A percentile compares a stretch with the other conserved stretches of the same genome.
Conservation (phyloP, 2,113 vertebrate genomes). For the Callithrix jacchus region DNA sequence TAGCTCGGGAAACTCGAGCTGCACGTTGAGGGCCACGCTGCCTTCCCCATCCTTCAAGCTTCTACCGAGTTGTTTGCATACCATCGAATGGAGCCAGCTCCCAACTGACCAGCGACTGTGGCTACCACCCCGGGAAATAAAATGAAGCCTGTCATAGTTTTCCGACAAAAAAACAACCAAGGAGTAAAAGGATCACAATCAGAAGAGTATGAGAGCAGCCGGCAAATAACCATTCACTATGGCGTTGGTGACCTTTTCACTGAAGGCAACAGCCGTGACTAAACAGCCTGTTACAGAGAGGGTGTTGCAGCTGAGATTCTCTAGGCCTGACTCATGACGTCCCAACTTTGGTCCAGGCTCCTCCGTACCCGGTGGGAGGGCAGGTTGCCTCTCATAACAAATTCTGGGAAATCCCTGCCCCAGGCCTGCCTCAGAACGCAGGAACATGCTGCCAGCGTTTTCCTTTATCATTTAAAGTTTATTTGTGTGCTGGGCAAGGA, state of each 20-base stretch:
- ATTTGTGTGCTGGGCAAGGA: neutral
- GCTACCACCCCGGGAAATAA: neutral
- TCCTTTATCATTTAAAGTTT: conserved; percentile 50
- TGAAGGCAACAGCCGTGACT: conserved; percentile 55
- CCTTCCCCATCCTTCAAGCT: neutral
- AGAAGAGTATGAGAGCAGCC: neutral
- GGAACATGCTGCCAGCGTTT: neutral
- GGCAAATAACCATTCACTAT: conserved; percentile 57
- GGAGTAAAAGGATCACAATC: conserved; percentile 36
- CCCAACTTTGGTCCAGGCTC: conserved; percentile 39
- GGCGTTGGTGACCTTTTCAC: conserved; percentile 41
- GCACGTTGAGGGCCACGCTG: neutral
- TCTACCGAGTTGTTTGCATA: neutral
- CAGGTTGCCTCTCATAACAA: neutral
- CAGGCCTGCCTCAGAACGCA: neutral
- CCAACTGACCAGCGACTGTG: fast-evolving
- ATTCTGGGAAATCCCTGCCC: conserved; percentile 57
- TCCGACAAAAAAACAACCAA: conserved; percentile 37
- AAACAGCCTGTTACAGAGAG: conserved; percentile 48
- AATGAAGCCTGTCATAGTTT: neutral
- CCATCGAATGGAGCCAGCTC: neutral
- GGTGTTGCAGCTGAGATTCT: conserved; percentile 49
- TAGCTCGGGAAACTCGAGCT: neutral
- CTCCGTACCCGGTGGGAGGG: neutral
- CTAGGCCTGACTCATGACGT: conserved; percentile 33